Conservation (phyloP, 2,797 vertebrate genomes). For the Gallinago solitaria region DNA sequence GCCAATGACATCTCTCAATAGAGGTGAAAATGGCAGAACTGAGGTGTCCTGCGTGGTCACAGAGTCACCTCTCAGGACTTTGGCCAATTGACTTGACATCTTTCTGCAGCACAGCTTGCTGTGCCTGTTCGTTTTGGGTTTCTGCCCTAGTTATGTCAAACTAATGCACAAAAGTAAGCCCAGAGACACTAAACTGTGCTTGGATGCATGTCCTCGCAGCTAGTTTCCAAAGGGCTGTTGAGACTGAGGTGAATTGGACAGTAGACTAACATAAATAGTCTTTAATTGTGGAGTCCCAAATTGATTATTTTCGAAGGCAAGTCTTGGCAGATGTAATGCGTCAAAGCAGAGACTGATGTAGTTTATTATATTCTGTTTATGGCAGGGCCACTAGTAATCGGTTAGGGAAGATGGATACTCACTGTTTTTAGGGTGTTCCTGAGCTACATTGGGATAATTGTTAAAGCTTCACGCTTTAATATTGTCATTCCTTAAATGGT, state of each 20-base stretch:
- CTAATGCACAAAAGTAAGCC: not conserved
- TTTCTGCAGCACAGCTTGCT: not conserved
- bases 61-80: not conserved
- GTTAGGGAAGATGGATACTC: not conserved
- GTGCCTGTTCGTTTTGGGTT: not conserved
- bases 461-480: not conserved
- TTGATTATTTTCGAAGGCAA: not conserved
- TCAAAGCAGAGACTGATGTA: not conserved
- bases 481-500: not conserved
- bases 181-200: not conserved
- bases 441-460: rapidly evolving
- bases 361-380: not conserved
- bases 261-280: not conserved
- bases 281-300: not conserved
- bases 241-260: not conserved
- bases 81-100: not conserved
- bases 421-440: not conserved
- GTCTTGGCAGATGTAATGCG: not conserved
- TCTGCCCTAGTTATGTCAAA: not conserved
- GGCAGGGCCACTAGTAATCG: not conserved
- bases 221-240: not conserved
- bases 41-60: not conserved
- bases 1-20: not conserved
- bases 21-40: not conserved
- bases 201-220: not conserved